A percentile compares a stretch with the other conserved stretches of the same genome.
Evolutionary conservation across 1,140 invertebrate genomes (phyloP).

Genomic region (Leptoteleia sp.): DNA sequence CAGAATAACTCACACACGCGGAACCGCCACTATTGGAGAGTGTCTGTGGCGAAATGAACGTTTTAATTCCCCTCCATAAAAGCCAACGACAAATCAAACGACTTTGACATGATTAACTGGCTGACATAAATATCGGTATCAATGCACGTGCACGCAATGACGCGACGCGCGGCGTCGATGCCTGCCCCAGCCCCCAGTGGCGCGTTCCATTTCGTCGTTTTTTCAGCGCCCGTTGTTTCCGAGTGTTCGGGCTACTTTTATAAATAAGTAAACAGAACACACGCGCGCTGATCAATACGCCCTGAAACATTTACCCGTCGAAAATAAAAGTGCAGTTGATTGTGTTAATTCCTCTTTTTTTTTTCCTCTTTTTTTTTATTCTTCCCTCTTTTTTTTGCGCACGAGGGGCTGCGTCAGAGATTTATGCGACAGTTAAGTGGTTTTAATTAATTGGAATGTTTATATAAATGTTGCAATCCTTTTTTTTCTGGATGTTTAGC

Average conservation of each 20-base stretch:
- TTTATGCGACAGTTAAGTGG: slow-evolving; percentile 42
- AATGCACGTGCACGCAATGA: slow-evolving; percentile 80
- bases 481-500: too few species aligned
- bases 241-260: slow-evolving; percentile 51
- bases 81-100: slow-evolving; percentile 81
- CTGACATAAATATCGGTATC: slow-evolving; percentile 81
- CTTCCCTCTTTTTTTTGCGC: too few species aligned
- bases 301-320: slow-evolving; percentile 23
- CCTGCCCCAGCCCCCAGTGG: slow-evolving; percentile 6
- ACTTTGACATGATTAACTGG: slow-evolving; percentile 81
- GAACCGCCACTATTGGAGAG: slow-evolving; percentile 76
- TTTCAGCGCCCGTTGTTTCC: slow-evolving; percentile 50
- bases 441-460: slow-evolving; percentile 52
- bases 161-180: slow-evolving; percentile 72
- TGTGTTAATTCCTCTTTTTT: slow-evolving; percentile 54
- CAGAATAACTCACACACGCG: slow-evolving; percentile 77
- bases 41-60: slow-evolving; percentile 81
- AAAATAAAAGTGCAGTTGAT: slow-evolving; percentile 58
- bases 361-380: too few species aligned
- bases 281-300: slow-evolving; percentile 45
- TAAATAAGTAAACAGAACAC: slow-evolving; percentile 62
- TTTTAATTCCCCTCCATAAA: slow-evolving; percentile 82
- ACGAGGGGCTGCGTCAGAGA: slow-evolving; percentile 5
- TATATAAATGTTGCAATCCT: slow-evolving; percentile 20
- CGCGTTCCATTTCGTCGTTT: slow-evolving; percentile 48